Base-by-base conservation (phyloP, 2,888 invertebrate species). In the Drosophila mercatorum region DNA sequence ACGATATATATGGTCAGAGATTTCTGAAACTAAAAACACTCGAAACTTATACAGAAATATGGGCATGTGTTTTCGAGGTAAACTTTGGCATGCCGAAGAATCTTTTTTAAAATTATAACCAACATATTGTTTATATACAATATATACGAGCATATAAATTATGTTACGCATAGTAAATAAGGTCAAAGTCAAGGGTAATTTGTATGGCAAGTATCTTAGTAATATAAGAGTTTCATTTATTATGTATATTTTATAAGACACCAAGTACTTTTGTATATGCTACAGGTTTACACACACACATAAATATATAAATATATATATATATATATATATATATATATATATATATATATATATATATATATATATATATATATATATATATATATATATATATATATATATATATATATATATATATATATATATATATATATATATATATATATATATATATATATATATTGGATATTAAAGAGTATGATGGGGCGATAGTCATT, bases 191-290 rank as follows among this genome's bases (percentile, higher is more conserved):
- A 70, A 75, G 66, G 51, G 62, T 59, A 65, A 76, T 57, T 80
- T 75, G 40, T 46, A 68, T 58, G 72, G 67, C 57, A 78, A 65
- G 43, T 78, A 69, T 78, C 61, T 61, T 66, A 66, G 47, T 79
- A 75, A 75, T 63, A 58, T 61, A 78, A 78, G 80, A 80, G 67
- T 68, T 75, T 65, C 59, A 57, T 78, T 79, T 62, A 65, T 49
- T 72, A 63, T 76, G 66, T 75, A 79, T 81, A 81, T 83, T 83
- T 83, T 83, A 79, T 79, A 84, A 87, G 84, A 87, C 84, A 75
- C 84, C 89, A 81, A 83, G 74, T 84, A 71, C 68, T 87, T 80
- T 78, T 88, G 76, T 81, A 68, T 71, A 73, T 72, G 67, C 83
- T 83, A 81, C 81, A 83, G 66, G 68, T 88, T 72, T 78, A 83